Base-by-base conservation (phyloP, 1,140 invertebrate genomes). In the Cyclina sinensis region DNA sequence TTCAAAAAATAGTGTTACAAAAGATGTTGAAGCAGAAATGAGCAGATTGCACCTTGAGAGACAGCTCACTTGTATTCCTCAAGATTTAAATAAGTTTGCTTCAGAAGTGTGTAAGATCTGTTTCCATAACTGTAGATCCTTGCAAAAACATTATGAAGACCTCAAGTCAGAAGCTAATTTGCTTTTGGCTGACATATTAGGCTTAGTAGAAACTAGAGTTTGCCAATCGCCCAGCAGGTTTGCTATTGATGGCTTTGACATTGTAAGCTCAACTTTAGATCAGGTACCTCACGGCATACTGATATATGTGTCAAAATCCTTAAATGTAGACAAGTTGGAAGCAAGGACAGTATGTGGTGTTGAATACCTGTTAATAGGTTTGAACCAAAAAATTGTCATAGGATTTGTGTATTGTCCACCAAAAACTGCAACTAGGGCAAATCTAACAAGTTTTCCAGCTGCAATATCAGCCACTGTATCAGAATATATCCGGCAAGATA, bases 11-110 rank as follows among this genome's bases (percentile, higher is more conserved):
- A 46, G 32, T 68, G 80, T 88, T n/a, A 79, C 74, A 24, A 27
- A 48, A n/a, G 27, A 76, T 27, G 90, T 91, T 5, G 21, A 57
- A 18, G 32, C 46, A 16, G 90, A 91, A 90, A 90, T 91, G 81
- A 24, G 86, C 54, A 85, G 90, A 30, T 46, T 91, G 4, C 21
- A 80, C 37, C 12, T 14, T 27, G 35, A 90, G 18, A 78, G 27
- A 59, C 4, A 14, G n/a, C n/a, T 24, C 18, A 14, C 21, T 16
- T 18, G 78, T 18, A 24, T 14, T 0, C 35, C 88, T 14, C 86
- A 68, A 24, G 65, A 32, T 48, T 27, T 85, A 12, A 76, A 68
- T 39, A 5, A 70, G 0, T 80, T 81, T 48, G 16, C 35, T 27
- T 7, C 5, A 27, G 32, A 30, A 18, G 12, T 81, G 70, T 32